A percentile compares a stretch with the other conserved stretches of the same genome.
Conservation (phyloP, 2,113 vertebrate genomes). For the Chiloscyllium plagiosum region DNA sequence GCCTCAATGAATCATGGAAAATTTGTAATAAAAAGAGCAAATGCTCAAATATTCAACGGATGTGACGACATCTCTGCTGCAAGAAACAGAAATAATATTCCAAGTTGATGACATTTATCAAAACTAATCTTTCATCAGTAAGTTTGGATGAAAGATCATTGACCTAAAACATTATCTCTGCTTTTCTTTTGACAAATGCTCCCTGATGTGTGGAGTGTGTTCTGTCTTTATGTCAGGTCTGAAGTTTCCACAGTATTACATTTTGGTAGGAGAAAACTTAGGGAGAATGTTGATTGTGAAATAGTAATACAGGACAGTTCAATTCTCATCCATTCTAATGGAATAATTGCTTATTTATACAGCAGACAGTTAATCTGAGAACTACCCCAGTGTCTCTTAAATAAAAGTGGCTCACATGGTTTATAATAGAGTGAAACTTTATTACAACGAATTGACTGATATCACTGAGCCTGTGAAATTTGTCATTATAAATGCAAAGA, state of each 20-base stretch:
- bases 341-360: background rate
- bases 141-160: background rate
- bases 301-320: background rate
- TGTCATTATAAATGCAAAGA: background rate
- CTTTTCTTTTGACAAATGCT: background rate
- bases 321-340: background rate
- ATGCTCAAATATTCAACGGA: no score
- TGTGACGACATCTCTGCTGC: no score
- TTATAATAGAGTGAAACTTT: background rate
- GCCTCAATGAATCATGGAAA: background rate
- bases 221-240: background rate
- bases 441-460: background rate
- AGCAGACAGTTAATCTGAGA: background rate
- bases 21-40: background rate
- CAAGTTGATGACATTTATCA: background rate
- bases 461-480: background rate
- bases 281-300: background rate
- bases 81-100: background rate
- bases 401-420: background rate
- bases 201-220: background rate
- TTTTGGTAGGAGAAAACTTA: background rate
- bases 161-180: background rate
- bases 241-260: background rate
- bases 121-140: background rate
- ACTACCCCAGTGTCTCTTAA: background rate